A percentile compares a stretch with the other conserved stretches of the same genome.
These are phyloP conservation scores for Eupithecia dodoneata DNA, from an alignment of 2,888 invertebrate species.

Conservation along the genomic window DNA sequence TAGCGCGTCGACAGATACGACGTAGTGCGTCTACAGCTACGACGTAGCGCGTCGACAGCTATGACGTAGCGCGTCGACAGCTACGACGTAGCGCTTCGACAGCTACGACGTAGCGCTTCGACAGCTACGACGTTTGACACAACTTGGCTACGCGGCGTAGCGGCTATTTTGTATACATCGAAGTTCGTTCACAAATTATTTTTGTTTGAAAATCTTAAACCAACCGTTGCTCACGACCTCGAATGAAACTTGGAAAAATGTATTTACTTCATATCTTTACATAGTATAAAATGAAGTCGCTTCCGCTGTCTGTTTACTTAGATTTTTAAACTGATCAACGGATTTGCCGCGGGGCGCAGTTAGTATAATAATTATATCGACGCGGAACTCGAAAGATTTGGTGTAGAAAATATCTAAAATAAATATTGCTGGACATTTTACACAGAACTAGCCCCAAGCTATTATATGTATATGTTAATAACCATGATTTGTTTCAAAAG, in stretches of 20 bases:
- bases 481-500: no score
- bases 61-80: no score
- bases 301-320: no score
- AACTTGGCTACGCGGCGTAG: neutral
- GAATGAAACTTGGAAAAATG: neutral
- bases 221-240: neutral
- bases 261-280: neutral
- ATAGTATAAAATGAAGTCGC: no score
- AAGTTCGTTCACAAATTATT: neutral
- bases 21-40: no score
- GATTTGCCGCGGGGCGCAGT: no score
- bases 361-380: neutral
- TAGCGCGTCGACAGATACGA: no score
- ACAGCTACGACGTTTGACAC: no score
- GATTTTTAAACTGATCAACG: no score
- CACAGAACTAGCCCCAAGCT: neutral
- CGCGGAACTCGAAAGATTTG: neutral
- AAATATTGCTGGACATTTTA: neutral
- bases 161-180: neutral
- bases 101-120: no score
- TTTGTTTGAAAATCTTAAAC: neutral
- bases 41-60: no score
- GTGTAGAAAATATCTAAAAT: neutral
- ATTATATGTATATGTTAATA: no score
- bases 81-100: neutral